phyloP scores from a whole-genome alignment of 2,888 invertebrate species.

The Carabus problematicus region DNA sequence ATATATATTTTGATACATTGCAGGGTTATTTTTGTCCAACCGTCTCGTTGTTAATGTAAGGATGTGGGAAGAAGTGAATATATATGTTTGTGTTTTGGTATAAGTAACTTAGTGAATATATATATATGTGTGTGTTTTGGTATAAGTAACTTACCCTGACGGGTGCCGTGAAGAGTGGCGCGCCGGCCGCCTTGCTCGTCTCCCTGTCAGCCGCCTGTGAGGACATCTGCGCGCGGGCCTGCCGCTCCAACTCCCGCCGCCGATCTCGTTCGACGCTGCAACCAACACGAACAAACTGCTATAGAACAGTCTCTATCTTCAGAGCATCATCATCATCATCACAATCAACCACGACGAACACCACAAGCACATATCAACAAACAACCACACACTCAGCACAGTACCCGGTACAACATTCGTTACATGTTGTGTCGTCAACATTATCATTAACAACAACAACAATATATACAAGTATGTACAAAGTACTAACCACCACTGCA shows the following conservation, averaged over 20 bases:
- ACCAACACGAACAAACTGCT: constrained; percentile 45
- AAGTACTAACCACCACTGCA: no score
- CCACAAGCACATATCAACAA: constrained; percentile 12
- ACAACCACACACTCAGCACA: neutral
- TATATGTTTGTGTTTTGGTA: neutral
- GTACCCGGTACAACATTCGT: no score
- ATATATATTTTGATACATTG: neutral
- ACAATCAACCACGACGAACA: constrained; percentile 19
- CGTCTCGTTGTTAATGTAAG: no score
- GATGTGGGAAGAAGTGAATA: neutral
- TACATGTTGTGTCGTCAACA: no score
- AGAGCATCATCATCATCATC: constrained; percentile 6
- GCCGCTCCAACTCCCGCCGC: constrained; percentile 78
- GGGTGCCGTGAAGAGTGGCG: constrained; percentile 71
- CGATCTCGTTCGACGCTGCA: constrained; percentile 71
- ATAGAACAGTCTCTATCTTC: neutral
- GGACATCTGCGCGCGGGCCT: constrained; percentile 79
- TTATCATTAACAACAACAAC: no score
- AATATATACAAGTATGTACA: no score
- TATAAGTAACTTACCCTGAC: constrained; percentile 67
- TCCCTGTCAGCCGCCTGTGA: constrained; percentile 67
- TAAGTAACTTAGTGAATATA: no score
- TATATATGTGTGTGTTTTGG: neutral
- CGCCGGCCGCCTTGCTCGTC: constrained; percentile 61
- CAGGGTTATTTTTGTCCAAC: no score